phyloP scores from a whole-genome alignment of 2,113 vertebrate genomes.

The Sminthopsis crassicaudata region DNA sequence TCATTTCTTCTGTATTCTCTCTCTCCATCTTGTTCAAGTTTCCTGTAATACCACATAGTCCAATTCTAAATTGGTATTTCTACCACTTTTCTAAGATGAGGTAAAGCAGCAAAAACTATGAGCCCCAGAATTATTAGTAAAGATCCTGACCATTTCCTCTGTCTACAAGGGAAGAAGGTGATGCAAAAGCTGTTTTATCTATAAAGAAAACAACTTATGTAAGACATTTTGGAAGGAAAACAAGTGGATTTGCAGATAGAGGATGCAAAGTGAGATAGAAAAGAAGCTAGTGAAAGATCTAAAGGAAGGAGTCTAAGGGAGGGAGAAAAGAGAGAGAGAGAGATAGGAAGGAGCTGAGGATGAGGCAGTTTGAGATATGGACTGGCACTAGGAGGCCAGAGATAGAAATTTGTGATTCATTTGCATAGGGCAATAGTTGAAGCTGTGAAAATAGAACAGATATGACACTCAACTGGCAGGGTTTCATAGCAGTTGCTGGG shows the following conservation, averaged over 20 bases:
- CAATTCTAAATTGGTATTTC: not conserved
- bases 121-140: not conserved
- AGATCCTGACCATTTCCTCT: not conserved
- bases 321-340: not conserved
- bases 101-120: not conserved
- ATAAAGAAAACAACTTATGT: not conserved
- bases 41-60: not conserved
- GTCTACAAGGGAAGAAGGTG: not conserved
- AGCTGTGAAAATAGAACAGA: not conserved
- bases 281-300: not conserved
- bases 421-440: not conserved
- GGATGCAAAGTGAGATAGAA: not conserved
- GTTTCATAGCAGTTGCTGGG: not conserved
- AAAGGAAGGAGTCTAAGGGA: not conserved
- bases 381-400: not conserved
- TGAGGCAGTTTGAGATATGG: not conserved
- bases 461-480: not conserved
- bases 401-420: not conserved
- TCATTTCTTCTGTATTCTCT: not conserved
- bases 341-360: not conserved
- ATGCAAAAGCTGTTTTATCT: not conserved
- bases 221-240: not conserved
- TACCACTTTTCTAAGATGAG: not conserved
- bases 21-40: not conserved
- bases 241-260: not conserved